A percentile compares a stretch with the other conserved stretches of the same genome.
Evolutionary conservation across 2,888 invertebrate genomes (phyloP).

Genomic region (Cacoxenus indagator): DNA sequence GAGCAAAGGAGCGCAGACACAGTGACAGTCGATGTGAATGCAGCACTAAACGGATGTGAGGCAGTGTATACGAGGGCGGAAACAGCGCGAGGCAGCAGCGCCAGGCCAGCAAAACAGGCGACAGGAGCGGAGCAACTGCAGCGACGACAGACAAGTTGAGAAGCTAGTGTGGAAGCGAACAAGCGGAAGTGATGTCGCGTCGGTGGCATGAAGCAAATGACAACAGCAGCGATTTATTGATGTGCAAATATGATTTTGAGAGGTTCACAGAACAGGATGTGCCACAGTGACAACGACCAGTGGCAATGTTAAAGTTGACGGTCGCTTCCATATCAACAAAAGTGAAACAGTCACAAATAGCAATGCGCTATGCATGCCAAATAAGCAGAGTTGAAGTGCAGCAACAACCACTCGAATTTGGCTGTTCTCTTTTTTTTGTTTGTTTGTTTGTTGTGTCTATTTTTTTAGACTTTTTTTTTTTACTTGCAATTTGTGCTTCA

Average conservation of each 20-base stretch:
- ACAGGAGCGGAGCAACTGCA: not conserved
- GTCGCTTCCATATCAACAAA: too few relatives aligned
- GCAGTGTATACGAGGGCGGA: conserved; percentile 1
- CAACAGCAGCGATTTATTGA: conserved; percentile 30
- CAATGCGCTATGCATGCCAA: conserved; percentile 1
- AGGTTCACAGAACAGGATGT: conserved; percentile 14
- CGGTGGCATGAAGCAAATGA: not conserved
- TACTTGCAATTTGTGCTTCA: not conserved
- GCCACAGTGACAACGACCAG: not conserved
- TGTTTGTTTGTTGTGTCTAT: not conserved
- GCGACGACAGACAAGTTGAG: too few relatives aligned
- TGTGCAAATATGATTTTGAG: conserved; percentile 32
- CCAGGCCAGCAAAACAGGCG: not conserved
- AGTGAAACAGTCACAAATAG: not conserved
- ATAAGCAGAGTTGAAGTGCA: not conserved
- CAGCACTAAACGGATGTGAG: conserved; percentile 24
- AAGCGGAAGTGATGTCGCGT: too few relatives aligned
- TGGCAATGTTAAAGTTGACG: not conserved
- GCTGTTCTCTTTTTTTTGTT: not conserved
- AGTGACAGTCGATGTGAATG: conserved; percentile 24
- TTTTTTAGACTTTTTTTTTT: too few relatives aligned
- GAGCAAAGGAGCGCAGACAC: too few relatives aligned
- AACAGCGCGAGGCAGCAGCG: not conserved
- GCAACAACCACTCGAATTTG: not conserved
- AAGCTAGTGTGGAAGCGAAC: too few relatives aligned